Base-by-base conservation (phyloP, 2,113 vertebrate species). In the Scomber colias region DNA sequence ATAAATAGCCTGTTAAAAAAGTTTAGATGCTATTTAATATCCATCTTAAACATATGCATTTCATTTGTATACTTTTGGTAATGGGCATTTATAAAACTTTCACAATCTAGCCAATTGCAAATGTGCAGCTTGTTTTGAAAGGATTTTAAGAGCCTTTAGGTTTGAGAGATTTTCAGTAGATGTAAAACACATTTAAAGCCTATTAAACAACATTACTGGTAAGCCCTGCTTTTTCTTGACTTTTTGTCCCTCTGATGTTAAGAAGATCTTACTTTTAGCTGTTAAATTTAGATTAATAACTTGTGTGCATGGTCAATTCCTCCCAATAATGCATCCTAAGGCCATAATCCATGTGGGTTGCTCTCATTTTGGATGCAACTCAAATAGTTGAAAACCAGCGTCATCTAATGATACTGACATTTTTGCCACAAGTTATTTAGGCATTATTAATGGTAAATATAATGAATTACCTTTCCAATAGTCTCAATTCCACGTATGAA, bases 401-500 rank as follows among this genome's bases (percentile, higher is more conserved):
- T 62, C 53, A 45, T 51, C 3, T 61, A 7, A 62, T 44, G 59
- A 14, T 40, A 61, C 0, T 35, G 45, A 30, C 2, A 61, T 45
- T 27, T 61, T 50, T n/a, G n/a, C 15, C 19, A 11, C 9, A 9
- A 40, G 35, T 40, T 40, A 2, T 40, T 40, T 40, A 40, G 35
- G 9, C 1, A 40, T 7, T 40, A 9, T 40, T 40, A 40, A 40
- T 40, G 8, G 8, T 40, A 6, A 40, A 40, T 9, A 40, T 40
- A 40, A 40, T 40, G 8, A 40, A 95, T 82, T 72, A 87, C 96
- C 96, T 97, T 97, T 76, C 96, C 96, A 0, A 94, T 94, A 49
- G 95, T 96, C 93, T 97, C 94, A 16, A 97, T 97, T 75, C 97
- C 96, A 51, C 96, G 89, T 64, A 95, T 95, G 77, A 96, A 93